These are phyloP conservation scores for Tricholauxania praeusta DNA, from an alignment of 2,888 invertebrate genomes.

Conservation along the genomic window DNA sequence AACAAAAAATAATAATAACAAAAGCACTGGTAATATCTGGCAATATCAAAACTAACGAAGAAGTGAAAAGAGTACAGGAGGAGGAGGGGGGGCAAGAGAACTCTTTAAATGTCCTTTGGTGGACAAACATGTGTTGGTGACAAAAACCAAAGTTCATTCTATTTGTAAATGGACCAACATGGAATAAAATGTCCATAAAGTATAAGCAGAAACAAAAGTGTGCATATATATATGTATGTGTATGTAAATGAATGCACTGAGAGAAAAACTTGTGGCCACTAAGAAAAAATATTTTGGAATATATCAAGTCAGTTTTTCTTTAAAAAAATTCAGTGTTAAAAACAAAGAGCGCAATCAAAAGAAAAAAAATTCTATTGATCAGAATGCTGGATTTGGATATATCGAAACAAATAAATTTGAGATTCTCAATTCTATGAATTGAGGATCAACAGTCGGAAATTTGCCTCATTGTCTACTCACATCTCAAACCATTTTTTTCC, in stretches of 20 bases:
- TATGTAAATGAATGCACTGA: not conserved
- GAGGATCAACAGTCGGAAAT: too few species aligned
- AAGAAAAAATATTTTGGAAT: too few species aligned
- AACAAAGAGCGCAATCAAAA: too few species aligned
- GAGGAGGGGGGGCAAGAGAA: not conserved
- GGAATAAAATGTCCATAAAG: not conserved
- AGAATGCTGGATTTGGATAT: too few species aligned
- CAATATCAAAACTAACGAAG: not conserved
- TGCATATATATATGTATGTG: not conserved
- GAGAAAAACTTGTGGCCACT: not conserved
- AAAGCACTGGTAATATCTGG: not conserved
- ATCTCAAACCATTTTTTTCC: too few species aligned
- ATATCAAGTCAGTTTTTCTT: too few species aligned
- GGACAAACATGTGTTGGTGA: slow-evolving; percentile 13
- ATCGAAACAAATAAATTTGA: too few species aligned
- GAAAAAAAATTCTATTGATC: too few species aligned
- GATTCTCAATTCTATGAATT: too few species aligned
- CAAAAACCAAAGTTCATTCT: slow-evolving; percentile 18
- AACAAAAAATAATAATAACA: slow-evolving; percentile 5
- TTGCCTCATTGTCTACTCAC: too few species aligned
- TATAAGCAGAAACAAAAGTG: not conserved
- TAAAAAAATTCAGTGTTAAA: too few species aligned
- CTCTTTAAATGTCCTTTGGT: not conserved
- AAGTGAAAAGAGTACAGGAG: not conserved
- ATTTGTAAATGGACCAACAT: slow-evolving; percentile 1